These are phyloP conservation scores for Picathartes gymnocephalus DNA, from an alignment of 2,113 vertebrate genomes.

Conservation along the genomic window DNA sequence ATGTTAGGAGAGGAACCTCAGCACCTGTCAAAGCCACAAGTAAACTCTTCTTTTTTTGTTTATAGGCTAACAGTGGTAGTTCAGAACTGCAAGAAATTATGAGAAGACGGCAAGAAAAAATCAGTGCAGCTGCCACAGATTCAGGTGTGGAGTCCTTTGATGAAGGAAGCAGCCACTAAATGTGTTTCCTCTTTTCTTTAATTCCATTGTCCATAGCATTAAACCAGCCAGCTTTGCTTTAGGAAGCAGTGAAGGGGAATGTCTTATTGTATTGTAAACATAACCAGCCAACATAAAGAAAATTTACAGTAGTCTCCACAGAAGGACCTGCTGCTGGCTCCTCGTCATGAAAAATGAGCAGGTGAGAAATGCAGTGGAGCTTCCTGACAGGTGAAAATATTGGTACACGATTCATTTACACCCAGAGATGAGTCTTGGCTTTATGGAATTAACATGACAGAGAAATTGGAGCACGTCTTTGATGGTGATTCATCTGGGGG, in stretches of 20 bases:
- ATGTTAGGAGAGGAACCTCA: neutral
- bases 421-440: neutral
- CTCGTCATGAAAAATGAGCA: neutral
- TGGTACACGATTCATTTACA: neutral
- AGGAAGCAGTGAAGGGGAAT: constrained; percentile 74
- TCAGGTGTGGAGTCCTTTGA: constrained; percentile 96
- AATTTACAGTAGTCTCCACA: neutral
- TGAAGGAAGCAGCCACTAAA: constrained; percentile 88
- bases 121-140: constrained; percentile 85
- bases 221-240: constrained; percentile 68
- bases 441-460: neutral
- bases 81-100: constrained; percentile 95
- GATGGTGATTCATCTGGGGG: neutral
- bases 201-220: constrained; percentile 18
- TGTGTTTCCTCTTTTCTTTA: neutral
- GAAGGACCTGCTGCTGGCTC: constrained; percentile 8
- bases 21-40: neutral
- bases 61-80: constrained; percentile 82
- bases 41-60: neutral
- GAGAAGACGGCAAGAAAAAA: constrained; percentile 92
- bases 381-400: neutral
- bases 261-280: constrained; percentile 24
- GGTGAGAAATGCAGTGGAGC: neutral
- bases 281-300: constrained; percentile 15
- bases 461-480: neutral